Percentiles rank a stretch among this genome's conserved stretches.
phyloP scores from a whole-genome alignment of 2,113 vertebrate species.

The Pogona vitticeps region DNA sequence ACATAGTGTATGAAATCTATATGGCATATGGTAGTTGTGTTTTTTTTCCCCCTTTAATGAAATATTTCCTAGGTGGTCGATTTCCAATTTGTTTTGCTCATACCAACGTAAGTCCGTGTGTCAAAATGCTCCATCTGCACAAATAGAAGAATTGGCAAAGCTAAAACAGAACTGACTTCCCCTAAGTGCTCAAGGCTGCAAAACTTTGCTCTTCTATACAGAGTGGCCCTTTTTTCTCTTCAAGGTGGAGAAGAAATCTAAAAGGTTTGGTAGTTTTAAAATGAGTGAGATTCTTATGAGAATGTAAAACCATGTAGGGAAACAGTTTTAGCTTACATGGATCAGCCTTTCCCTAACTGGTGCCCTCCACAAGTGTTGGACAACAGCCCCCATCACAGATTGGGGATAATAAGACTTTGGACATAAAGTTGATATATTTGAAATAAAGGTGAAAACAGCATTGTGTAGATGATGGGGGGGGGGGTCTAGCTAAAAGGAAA shows the following conservation, averaged over 20 bases:
- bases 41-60: no score
- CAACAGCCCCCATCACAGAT: no score
- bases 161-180: not conserved
- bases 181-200: not conserved
- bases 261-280: not conserved
- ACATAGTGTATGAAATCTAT: accelerated
- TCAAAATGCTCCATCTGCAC: not conserved
- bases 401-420: no score
- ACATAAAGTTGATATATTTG: no score
- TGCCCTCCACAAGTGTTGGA: no score
- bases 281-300: not conserved
- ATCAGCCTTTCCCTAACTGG: no score
- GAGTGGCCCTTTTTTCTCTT: not conserved
- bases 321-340: not conserved
- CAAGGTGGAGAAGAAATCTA: not conserved
- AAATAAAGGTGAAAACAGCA: not conserved
- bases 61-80: not conserved
- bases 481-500: no score
- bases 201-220: constrained; percentile 14
- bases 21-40: not conserved
- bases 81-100: constrained; percentile 10
- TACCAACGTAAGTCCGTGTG: accelerated
- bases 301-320: not conserved
- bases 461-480: no score
- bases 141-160: not conserved